phyloP scores from a whole-genome alignment of 2,888 invertebrate species.

The Pedicia rivosa region DNA sequence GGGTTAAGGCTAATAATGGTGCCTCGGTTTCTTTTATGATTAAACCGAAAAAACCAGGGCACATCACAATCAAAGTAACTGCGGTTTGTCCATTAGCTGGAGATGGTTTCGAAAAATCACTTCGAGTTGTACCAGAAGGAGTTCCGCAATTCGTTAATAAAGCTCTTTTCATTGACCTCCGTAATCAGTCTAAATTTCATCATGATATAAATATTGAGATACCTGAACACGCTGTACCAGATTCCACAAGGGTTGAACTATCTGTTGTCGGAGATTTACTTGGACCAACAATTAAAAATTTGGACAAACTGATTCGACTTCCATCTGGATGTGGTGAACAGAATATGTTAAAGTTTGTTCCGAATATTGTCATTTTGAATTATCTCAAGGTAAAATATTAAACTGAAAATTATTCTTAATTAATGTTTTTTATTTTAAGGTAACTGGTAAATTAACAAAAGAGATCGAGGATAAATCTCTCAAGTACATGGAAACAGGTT shows the following conservation, averaged over 20 bases:
- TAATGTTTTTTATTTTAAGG: slow-evolving; percentile 53
- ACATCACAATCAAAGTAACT: slow-evolving; percentile 53
- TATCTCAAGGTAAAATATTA: no score
- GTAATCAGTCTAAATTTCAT: slow-evolving; percentile 39
- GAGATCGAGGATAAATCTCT: slow-evolving; percentile 42
- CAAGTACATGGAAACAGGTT: slow-evolving; percentile 41
- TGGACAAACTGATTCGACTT: slow-evolving; percentile 57
- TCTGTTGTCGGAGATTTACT: slow-evolving; percentile 58
- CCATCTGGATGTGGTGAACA: slow-evolving; percentile 71
- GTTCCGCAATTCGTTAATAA: slow-evolving; percentile 56
- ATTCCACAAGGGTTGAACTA: slow-evolving; percentile 54
- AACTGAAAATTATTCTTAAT: no score
- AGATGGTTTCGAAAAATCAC: slow-evolving; percentile 57
- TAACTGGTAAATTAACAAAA: slow-evolving; percentile 47
- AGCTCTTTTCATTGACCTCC: slow-evolving; percentile 55
- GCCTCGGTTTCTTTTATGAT: slow-evolving; percentile 75
- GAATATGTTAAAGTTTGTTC: slow-evolving; percentile 42
- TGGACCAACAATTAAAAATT: slow-evolving; percentile 60
- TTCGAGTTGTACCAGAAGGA: slow-evolving; percentile 69
- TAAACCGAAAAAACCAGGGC: slow-evolving; percentile 53
- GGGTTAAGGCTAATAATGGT: slow-evolving; percentile 54
- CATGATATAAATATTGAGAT: slow-evolving; percentile 38
- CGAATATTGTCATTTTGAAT: slow-evolving; percentile 49
- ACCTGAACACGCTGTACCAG: slow-evolving; percentile 53
- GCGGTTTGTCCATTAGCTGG: slow-evolving; percentile 63